Evolutionary conservation across 2,113 vertebrate species (phyloP).

Genomic region (Sander lucioperca): DNA sequence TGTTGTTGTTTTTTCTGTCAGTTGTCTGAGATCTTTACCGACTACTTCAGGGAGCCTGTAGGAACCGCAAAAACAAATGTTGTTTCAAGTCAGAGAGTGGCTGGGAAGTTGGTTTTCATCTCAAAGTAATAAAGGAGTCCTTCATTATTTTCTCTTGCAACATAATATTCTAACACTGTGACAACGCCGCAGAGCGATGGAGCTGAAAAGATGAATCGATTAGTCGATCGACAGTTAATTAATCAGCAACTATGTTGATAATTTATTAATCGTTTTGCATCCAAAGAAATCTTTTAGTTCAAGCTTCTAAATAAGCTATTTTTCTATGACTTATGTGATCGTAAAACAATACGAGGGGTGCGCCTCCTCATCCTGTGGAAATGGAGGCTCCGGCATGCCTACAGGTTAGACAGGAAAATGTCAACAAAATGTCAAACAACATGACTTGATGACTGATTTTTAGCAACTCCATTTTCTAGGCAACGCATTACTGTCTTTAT

Average conservation of each 20-base stretch:
- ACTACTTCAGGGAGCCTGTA: not conserved
- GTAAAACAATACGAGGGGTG: no score
- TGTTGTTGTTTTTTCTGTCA: not conserved
- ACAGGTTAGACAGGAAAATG: not conserved
- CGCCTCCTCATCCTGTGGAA: conserved; percentile 92
- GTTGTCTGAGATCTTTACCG: no score
- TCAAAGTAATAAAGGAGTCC: not conserved
- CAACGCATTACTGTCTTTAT: not conserved
- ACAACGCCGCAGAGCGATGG: no score
- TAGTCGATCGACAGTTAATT: no score
- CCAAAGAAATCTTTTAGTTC: no score
- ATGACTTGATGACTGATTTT: not conserved
- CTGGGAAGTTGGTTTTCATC: not conserved
- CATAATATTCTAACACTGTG: no score
- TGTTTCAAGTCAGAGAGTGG: not conserved
- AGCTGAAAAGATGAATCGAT: no score
- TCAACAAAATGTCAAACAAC: not conserved
- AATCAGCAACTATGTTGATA: no score
- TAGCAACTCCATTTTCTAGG: not conserved
- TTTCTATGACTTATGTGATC: no score
- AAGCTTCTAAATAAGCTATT: no score
- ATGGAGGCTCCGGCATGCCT: conserved; percentile 93
- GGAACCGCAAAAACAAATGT: not conserved
- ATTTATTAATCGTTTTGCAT: no score
- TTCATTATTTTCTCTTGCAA: not conserved